These are phyloP conservation scores for Rhingia campestris DNA, from an alignment of 2,888 invertebrate species.

Conservation along the genomic window DNA sequence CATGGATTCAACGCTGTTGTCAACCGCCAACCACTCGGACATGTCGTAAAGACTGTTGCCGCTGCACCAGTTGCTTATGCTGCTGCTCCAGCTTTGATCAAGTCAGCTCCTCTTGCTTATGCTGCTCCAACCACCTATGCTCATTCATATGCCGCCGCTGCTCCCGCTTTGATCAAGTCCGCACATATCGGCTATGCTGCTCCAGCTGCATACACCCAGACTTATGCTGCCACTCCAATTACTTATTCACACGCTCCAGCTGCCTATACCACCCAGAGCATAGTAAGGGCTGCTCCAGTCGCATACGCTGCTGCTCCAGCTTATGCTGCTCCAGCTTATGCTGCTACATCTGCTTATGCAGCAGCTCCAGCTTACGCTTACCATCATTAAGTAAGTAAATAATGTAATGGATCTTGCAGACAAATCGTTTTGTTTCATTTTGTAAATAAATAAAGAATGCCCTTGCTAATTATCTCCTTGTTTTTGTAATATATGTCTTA, in stretches of 20 bases:
- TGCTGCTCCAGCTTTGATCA: slow-evolving; percentile 42
- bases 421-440: slow-evolving; percentile 2
- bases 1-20: slow-evolving; percentile 75
- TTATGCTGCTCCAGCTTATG: too few species aligned
- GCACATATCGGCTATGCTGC: slow-evolving; percentile 44
- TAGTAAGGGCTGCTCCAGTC: slow-evolving; percentile 40
- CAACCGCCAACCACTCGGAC: slow-evolving; percentile 72
- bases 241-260: slow-evolving; percentile 56
- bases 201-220: slow-evolving; percentile 43
- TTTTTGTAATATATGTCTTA: background rate
- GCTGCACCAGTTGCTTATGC: slow-evolving; percentile 48
- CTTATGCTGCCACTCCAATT: slow-evolving; percentile 50
- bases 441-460: slow-evolving; percentile 17
- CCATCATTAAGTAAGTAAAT: slow-evolving; percentile 48
- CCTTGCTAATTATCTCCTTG: background rate
- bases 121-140: background rate
- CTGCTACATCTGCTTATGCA: background rate
- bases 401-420: background rate
- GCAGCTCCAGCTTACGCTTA: slow-evolving; percentile 27
- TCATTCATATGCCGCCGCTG: slow-evolving; percentile 37
- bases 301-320: slow-evolving; percentile 32
- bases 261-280: slow-evolving; percentile 41
- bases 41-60: slow-evolving; percentile 69
- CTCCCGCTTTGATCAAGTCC: slow-evolving; percentile 43
- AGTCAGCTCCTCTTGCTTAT: slow-evolving; percentile 20